Evolutionary conservation across 2,113 vertebrate species (phyloP).

Genomic region (Cinclus cinclus): DNA sequence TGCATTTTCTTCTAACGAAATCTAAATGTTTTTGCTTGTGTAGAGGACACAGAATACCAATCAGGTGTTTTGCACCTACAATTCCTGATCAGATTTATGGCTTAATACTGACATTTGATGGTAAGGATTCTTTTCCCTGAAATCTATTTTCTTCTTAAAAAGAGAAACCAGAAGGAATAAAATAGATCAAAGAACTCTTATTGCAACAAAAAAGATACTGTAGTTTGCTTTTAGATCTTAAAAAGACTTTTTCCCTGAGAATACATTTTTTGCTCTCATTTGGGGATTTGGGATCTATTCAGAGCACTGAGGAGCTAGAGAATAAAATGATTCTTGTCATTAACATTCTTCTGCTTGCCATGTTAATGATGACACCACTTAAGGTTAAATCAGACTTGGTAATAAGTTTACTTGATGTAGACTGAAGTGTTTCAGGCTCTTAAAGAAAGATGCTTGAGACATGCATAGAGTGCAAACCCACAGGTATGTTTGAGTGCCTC

Average conservation of each 20-base stretch:
- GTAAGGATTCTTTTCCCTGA: not conserved
- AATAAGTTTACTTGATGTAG: conserved; percentile 62
- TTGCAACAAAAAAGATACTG: conserved; percentile 28
- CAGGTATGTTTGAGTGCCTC: conserved; percentile 2
- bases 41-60: conserved; percentile 30
- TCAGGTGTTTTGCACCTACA: conserved; percentile 5
- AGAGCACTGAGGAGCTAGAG: conserved; percentile 35
- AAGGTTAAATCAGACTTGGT: conserved; percentile 39
- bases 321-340: conserved; percentile 43
- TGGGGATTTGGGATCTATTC: conserved; percentile 33
- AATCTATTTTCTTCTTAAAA: conserved; percentile 49
- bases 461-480: not conserved
- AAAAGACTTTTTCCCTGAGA: conserved; percentile 9
- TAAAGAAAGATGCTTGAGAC: not conserved
- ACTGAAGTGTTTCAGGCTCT: conserved; percentile 26
- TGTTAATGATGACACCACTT: conserved; percentile 45
- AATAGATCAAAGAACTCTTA: conserved; percentile 54
- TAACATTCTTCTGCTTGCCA: conserved; percentile 46
- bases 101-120: conserved; percentile 39
- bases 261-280: not conserved
- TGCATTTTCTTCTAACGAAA: conserved; percentile 49
- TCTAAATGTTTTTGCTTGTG: not conserved
- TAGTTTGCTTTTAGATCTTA: conserved; percentile 51
- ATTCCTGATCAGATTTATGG: conserved; percentile 27
- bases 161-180: conserved; percentile 1